phyloP scores from a whole-genome alignment of 1,140 invertebrate species.

The Scaptomyza graminum region DNA sequence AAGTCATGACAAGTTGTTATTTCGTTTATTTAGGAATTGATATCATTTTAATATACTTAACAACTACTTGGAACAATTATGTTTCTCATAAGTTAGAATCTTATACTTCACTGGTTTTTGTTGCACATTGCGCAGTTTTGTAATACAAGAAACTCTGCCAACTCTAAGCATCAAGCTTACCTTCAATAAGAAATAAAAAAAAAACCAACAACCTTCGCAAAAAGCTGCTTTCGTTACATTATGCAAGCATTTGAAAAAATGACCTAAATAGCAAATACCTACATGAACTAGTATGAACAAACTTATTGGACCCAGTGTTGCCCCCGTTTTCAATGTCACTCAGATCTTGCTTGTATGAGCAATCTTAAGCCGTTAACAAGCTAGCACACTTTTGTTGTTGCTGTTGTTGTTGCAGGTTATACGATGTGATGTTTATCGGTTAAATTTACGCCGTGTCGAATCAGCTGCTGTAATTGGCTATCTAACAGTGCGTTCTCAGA shows the following conservation, averaged over 20 bases:
- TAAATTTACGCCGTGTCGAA: slow-evolving; percentile 64
- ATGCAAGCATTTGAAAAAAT: slow-evolving; percentile 62
- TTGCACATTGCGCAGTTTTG: background rate
- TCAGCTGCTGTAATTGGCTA: slow-evolving; percentile 59
- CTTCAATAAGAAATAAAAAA: background rate
- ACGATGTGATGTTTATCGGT: slow-evolving; percentile 59
- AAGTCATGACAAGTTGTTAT: too few relatives aligned
- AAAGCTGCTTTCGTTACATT: slow-evolving; percentile 51
- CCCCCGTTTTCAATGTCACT: slow-evolving; percentile 33
- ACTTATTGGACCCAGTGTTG: background rate
- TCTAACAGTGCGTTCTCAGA: slow-evolving; percentile 57
- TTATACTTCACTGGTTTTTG: too few relatives aligned
- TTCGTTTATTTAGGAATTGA: too few relatives aligned
- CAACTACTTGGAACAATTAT: too few relatives aligned
- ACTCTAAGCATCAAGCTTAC: background rate
- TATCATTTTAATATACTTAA: too few relatives aligned
- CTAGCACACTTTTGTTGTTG: slow-evolving; percentile 60
- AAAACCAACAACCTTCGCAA: background rate
- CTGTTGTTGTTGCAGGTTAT: slow-evolving; percentile 27
- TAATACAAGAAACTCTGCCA: background rate
- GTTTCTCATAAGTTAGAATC: too few relatives aligned
- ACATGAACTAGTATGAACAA: slow-evolving; percentile 9
- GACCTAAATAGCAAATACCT: slow-evolving; percentile 57
- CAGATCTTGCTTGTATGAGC: slow-evolving; percentile 40
- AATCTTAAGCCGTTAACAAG: slow-evolving; percentile 71